Base-by-base conservation (phyloP, 2,888 invertebrate species). In the Nemotelus nigrinus region DNA sequence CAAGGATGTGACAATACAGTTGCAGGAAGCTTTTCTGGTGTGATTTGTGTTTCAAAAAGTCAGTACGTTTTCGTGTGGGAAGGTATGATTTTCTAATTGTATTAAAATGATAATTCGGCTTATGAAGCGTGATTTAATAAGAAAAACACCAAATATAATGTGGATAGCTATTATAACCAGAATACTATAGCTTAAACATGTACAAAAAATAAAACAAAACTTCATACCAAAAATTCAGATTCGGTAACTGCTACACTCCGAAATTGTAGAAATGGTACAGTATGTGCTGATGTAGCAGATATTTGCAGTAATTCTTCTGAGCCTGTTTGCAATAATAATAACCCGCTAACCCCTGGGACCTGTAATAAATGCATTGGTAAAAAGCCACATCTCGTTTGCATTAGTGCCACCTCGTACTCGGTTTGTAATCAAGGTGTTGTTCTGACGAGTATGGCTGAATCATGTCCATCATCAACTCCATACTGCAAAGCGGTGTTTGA, bases 221-320 rank as follows among this genome's bases (percentile, higher is more conserved):
- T 25, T 25, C 25, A 25, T 25, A 25, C 25, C 25, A 25, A 25
- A 25, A 25, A 25, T 25, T 25, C 25, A 25, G 25, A 25, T 25
- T 1, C 25, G 25, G 25, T 25, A 25, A 63, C 41, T 4, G 63
- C 25, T 43, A n/a, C 63, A 2, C 55, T 53, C 44, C 7, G 53
- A 10, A 3, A 3, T 3, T 70, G 70, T 53, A 53, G 55, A 2
- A 55, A 6, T 2, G 53, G 53, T 2, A 25, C 41, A 7, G 41
- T 55, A 10, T 70, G 70, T 8, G 70, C 70, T 41, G 53, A 70
- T 53, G 70, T 70, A 10, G 6, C 39, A 4, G 70, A 53, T 43
- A 55, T 70, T 55, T 70, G 70, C 53, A 70, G 55, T 43, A 3
- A 7, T 4, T 43, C 70, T 53, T 41, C 39, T 8, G 53, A 41